Conservation (phyloP, 1,140 invertebrate species). For the Holotrichia oblita region DNA sequence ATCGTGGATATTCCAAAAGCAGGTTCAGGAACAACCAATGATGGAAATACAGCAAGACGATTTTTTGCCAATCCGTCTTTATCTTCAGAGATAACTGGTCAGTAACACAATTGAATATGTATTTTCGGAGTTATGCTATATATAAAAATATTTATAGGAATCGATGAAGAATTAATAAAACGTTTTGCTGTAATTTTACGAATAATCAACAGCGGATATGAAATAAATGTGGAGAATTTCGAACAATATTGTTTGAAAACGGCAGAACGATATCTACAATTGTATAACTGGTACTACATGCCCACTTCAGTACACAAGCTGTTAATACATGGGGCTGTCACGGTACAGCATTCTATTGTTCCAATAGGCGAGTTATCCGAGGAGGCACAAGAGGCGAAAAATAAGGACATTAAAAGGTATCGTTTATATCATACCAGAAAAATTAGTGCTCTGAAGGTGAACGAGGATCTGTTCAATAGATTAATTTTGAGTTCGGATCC, state of each 20-base stretch:
- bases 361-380: neutral
- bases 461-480: neutral
- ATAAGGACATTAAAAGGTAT: neutral
- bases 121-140: too few relatives aligned
- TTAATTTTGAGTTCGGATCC: neutral
- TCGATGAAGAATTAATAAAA: too few relatives aligned
- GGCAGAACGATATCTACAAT: constrained; percentile 10
- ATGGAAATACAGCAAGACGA: constrained; percentile 57
- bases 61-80: constrained; percentile 56
- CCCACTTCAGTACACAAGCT: constrained; percentile 14
- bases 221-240: constrained; percentile 35
- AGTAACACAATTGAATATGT: too few relatives aligned
- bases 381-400: constrained; percentile 10
- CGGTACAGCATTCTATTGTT: neutral
- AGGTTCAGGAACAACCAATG: constrained; percentile 58
- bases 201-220: neutral
- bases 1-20: constrained; percentile 58
- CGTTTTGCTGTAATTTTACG: constrained; percentile 8
- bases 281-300: constrained; percentile 28
- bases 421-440: neutral
- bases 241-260: neutral
- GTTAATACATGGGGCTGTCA: constrained; percentile 7
- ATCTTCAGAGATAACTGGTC: constrained; percentile 51
- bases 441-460: neutral
- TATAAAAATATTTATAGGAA: too few relatives aligned